Base-by-base conservation (phyloP, 2,888 invertebrate genomes). In the Drosophila peninsularis region DNA sequence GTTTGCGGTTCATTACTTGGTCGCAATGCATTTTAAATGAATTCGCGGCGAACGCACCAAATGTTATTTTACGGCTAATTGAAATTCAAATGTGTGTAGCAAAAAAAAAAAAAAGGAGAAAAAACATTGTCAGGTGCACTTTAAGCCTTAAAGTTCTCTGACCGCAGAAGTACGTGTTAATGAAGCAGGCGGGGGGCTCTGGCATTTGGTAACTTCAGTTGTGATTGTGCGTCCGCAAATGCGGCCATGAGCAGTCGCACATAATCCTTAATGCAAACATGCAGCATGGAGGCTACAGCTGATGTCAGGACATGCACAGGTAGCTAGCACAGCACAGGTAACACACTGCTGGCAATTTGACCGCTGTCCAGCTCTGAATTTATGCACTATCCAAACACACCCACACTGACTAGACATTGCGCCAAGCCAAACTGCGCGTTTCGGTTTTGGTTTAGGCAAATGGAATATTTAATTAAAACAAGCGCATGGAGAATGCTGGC, bases 391-490 rank as follows among this genome's bases (percentile, higher is more conserved):
- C 49, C 62, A 50, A 71, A 61, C 70, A 54, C 55, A 53, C 34
- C 45, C n/a, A 27, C 45, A 62, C 11, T 27, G 11, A 62, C 39
- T 32, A 30, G 47, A 32, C 63, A 55, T 27, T 47, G 52, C 57
- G 52, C 32, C 62, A 42, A 71, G 72, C 86, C 76, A 82, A 83
- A 83, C 84, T 76, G 75, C 70, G 69, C 71, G 62, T 70, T 72
- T 70, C 47, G 62, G 74, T 72, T 73, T 80, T 69, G 88, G 86
- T 63, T 86, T 86, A 82, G 88, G 86, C 75, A 87, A 87, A 87
- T 87, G 87, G 90, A 87, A 89, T 87, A 87, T 87, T 87, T 87
- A 87, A 87, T 87, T 87, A 87, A 87, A 89, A 88, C 90, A 76
- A 76, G 79, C 69, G 49, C 88, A 82, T 70, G 78, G 75, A 70